These are phyloP conservation scores for Syngnathus rostellatus DNA, from an alignment of 2,797 vertebrate genomes.

Conservation along the genomic window DNA sequence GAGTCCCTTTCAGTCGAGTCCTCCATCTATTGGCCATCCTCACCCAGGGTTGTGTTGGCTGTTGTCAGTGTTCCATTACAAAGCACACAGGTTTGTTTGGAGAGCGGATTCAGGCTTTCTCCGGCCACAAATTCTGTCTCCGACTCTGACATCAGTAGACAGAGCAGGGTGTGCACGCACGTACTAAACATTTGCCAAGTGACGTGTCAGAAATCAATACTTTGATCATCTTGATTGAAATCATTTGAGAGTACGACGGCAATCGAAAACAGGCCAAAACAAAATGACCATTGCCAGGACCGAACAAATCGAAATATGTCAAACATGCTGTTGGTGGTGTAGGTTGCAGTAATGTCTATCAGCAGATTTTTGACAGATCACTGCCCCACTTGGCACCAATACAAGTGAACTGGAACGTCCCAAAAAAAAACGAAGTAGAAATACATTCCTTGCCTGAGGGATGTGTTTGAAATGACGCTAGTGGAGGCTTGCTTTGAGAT, in stretches of 20 bases:
- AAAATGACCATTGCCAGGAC: neutral
- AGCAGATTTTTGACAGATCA: too few relatives aligned
- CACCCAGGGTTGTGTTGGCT: conserved; percentile 52
- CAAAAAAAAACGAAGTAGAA: too few relatives aligned
- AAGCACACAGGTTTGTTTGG: conserved; percentile 50
- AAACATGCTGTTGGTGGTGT: neutral
- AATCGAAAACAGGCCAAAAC: neutral
- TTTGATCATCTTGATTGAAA: neutral
- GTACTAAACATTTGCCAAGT: conserved; percentile 3
- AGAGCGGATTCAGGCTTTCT: conserved; percentile 32
- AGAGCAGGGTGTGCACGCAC: conserved; percentile 12
- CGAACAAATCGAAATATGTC: neutral
- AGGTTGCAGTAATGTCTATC: neutral
- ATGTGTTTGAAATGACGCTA: too few relatives aligned
- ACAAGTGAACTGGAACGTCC: too few relatives aligned
- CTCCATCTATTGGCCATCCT: conserved; percentile 28
- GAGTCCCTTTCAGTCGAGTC: conserved; percentile 49
- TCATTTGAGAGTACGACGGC: neutral
- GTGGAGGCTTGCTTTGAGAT: too few relatives aligned
- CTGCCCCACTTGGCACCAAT: too few relatives aligned
- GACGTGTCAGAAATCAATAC: neutral
- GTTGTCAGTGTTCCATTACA: conserved; percentile 59
- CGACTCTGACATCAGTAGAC: conserved; percentile 12
- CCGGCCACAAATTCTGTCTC: conserved; percentile 14
- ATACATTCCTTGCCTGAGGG: too few relatives aligned